Evolutionary conservation across 2,797 vertebrate species (phyloP), one percentile per base, ranked within the genome.

Genomic region (Falco cherrug): DNA sequence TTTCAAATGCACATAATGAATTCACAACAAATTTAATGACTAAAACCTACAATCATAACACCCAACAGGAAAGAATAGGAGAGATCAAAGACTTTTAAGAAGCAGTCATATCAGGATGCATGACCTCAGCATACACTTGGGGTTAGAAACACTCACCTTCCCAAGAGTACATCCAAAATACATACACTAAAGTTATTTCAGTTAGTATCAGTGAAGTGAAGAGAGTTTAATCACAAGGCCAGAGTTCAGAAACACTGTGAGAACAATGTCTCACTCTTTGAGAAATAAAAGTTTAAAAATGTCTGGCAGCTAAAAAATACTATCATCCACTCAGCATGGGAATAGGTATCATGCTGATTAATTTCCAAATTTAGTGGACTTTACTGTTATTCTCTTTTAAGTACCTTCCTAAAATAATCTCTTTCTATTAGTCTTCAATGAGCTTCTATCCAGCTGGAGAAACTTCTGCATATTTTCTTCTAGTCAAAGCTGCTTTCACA

Each of bases 401-500:
- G 26, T n/a, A 43, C 9, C 41, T 87, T 81, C 35, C 12, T 73
- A 77, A 92, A 92, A 88, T 79, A 91, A 70, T 39, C 5, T 51
- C 51, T 91, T 88, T 74, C 63, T 51, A 75, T 35, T 13, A 79
- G 12, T 37, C n/a, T 85, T 75, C 47, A 26, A 10, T 41, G 31
- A 64, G 7, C 22, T 31, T 51, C 51, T 33, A 75, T 69, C 41
- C n/a, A 95, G 19, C 31, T 96, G 76, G 29, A 93, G n/a, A 9
- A 90, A 95, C 18, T 81, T 80, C 12, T 35, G 19, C 28, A 12
- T 81, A 50, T 84, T 93, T 96, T 89, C 41, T 82, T 90, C 51
- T 78, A 87, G 81, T 75, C 80, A 77, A 64, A 87, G 43, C 11
- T 86, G 12, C 67, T 96, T 96, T 96, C 87, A 83, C 39, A 91